Percentiles rank a stretch among this genome's conserved stretches.
phyloP scores from a whole-genome alignment of 2,888 invertebrate genomes.

The Dynastes grantii region DNA sequence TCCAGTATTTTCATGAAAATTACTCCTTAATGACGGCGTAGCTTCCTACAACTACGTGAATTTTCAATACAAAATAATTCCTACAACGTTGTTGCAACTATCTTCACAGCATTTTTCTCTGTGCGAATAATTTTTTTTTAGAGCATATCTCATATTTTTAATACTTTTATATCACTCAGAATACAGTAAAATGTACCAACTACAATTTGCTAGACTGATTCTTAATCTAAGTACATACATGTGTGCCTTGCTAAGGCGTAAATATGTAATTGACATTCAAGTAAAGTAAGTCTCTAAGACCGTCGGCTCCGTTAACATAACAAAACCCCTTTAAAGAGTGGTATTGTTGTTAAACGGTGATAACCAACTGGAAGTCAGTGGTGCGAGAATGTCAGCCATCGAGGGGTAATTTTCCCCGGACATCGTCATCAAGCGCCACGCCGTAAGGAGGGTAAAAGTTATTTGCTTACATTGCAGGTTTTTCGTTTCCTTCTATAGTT shows the following conservation, averaged over 20 bases:
- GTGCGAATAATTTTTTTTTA: too few species aligned
- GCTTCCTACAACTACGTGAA: too few species aligned
- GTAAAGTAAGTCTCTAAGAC: conserved; percentile 15
- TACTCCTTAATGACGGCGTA: too few species aligned
- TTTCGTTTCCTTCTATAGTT: conserved; percentile 1
- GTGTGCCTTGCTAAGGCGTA: background rate
- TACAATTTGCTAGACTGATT: background rate
- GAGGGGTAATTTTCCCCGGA: conserved; percentile 34
- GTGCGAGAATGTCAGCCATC: conserved; percentile 30
- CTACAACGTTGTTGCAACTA: too few species aligned
- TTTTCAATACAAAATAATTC: too few species aligned
- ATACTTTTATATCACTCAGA: too few species aligned
- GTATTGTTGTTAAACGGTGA: conserved; percentile 57
- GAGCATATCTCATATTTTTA: too few species aligned
- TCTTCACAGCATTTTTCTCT: too few species aligned
- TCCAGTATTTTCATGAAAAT: too few species aligned
- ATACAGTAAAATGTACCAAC: background rate
- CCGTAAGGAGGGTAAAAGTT: conserved; percentile 5
- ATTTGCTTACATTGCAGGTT: conserved; percentile 38
- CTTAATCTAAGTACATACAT: too few species aligned
- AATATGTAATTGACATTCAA: conserved; percentile 25
- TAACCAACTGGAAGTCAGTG: conserved; percentile 50
- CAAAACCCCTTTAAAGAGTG: conserved; percentile 57
- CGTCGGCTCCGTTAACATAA: conserved; percentile 53
- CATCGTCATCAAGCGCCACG: conserved; percentile 1